Base-by-base conservation (phyloP, 2,113 vertebrate species). In the Strix uralensis region DNA sequence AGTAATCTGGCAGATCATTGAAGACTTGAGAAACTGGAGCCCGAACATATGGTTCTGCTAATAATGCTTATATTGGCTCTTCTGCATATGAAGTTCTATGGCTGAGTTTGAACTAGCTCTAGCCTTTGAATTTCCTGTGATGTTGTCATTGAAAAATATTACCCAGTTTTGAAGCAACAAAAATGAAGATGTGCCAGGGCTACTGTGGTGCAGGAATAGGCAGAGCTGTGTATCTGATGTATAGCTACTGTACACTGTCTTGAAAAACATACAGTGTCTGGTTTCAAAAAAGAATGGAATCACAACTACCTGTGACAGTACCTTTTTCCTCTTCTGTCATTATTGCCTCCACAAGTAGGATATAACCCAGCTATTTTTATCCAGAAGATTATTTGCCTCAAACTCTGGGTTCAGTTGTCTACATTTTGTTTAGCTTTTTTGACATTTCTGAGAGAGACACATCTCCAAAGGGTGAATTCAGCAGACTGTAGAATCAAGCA, bases 401-500 rank as follows among this genome's bases (percentile, higher is more conserved):
- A 73, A 93, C 38, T 88, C 38, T 67, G 29, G 13, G 47, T 94
- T 92, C 66, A 55, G 36, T 62, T 95, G 34, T 88, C 79, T 78
- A 66, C 26, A 77, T 77, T 66, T 94, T 75, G 18, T 88, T 96
- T 82, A 85, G 44, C 15, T 90, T 90, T 89, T 81, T 46, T 93
- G 84, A 85, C 81, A 54, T 88, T 88, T 88, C 67, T 73, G 54
- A 83, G 27, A 83, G 59, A 88, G 23, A 83, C 12, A 25, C 29
- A 30, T 81, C 81, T 96, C 51, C 74, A 90, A 91, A 92, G 62
- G 58, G 27, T 91, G 54, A 94, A 93, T 93, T 93, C 81, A 92
- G n/a, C n/a, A 86, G 75, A 63, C 44, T 4, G 1, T 26, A 85
- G n/a, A 94, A 85, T 67, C 30, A 81, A 74, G 44, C 18, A 61